Percentiles rank a stretch among this genome's conserved stretches.
phyloP scores from a whole-genome alignment of 2,888 invertebrate genomes.

The Eupeodes latifasciatus region DNA sequence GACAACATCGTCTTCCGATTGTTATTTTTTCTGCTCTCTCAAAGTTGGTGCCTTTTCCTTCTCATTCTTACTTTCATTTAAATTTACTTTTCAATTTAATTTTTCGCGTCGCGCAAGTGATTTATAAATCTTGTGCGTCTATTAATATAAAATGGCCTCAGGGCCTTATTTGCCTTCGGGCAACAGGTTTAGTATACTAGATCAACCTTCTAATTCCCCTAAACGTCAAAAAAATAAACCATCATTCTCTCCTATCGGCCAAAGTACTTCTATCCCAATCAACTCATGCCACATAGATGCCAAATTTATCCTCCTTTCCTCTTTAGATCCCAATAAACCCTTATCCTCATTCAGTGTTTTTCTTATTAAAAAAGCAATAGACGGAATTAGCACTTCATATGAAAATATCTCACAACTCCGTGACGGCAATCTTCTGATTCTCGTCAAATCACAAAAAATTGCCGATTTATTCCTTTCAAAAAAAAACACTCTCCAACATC shows the following conservation, averaged over 20 bases:
- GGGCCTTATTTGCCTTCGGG: not conserved
- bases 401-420: too few relatives aligned
- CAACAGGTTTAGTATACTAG: not conserved
- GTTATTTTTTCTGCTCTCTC: conserved; percentile 1
- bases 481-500: not conserved
- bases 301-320: too few relatives aligned
- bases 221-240: not conserved
- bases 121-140: not conserved
- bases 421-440: not conserved
- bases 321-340: too few relatives aligned
- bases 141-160: not conserved
- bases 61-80: not conserved
- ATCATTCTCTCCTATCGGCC: too few relatives aligned
- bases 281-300: too few relatives aligned
- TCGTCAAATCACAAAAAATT: not conserved
- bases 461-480: not conserved
- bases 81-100: not conserved
- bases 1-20: not conserved
- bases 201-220: not conserved
- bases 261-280: too few relatives aligned
- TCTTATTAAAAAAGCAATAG: too few relatives aligned
- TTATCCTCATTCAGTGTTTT: too few relatives aligned
- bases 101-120: not conserved
- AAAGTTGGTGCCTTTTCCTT: not conserved
- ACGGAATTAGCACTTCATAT: too few relatives aligned